These are phyloP conservation scores for Drosophila ananassae DNA, from an alignment of 1,140 invertebrate species.

Conservation along the genomic window DNA sequence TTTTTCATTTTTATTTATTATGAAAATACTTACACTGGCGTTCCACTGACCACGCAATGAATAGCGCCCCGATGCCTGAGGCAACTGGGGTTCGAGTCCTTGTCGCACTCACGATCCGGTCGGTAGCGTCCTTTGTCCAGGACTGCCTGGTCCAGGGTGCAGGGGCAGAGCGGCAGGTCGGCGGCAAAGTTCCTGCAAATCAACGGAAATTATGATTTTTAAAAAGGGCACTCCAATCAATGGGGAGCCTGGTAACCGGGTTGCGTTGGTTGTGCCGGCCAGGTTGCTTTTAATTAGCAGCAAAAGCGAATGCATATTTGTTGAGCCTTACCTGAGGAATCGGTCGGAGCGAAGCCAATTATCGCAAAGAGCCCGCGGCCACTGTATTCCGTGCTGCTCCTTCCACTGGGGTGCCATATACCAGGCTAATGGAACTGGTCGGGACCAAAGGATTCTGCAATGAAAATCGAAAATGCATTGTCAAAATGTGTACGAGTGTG, in stretches of 20 bases:
- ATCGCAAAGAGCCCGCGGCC: conserved; percentile 92
- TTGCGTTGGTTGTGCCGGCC: neutral
- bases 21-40: conserved; percentile 89
- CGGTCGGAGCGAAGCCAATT: conserved; percentile 95
- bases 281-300: conserved; percentile 66
- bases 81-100: conserved; percentile 95
- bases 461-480: conserved; percentile 38
- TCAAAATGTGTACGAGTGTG: neutral
- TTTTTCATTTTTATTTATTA: neutral
- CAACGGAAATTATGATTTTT: neutral
- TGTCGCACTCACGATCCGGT: conserved; percentile 96
- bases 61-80: conserved; percentile 94
- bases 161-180: conserved; percentile 94
- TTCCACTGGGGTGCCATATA: conserved; percentile 96
- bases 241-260: conserved; percentile 11
- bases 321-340: conserved; percentile 85
- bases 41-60: conserved; percentile 96
- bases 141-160: conserved; percentile 94
- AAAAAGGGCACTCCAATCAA: conserved; percentile 38
- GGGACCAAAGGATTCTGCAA: conserved; percentile 92
- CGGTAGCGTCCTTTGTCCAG: conserved; percentile 96
- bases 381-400: conserved; percentile 89
- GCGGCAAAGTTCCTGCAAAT: conserved; percentile 92
- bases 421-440: conserved; percentile 95
- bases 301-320: conserved; percentile 55